Percentiles rank a stretch among this genome's conserved stretches.
These are phyloP conservation scores for Porites lutea DNA, from an alignment of 64 coral and sea anemone genomes.

Conservation along the genomic window DNA sequence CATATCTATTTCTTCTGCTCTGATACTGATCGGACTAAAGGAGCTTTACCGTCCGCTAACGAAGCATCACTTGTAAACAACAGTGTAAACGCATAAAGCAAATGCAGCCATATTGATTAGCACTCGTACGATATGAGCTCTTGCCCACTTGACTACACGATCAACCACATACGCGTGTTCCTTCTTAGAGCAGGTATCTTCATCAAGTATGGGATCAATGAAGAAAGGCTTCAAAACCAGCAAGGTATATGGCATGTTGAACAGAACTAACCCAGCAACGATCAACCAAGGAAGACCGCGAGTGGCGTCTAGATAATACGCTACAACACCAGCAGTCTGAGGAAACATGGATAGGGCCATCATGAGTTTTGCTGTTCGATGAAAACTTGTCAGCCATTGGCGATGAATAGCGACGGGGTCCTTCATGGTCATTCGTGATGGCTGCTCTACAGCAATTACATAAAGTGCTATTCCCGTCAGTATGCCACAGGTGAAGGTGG, in stretches of 20 bases:
- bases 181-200: conserved; percentile 44
- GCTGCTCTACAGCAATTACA: conserved; percentile 8
- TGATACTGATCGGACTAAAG: neutral
- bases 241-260: conserved; percentile 43
- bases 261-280: conserved; percentile 39
- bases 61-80: conserved; percentile 3
- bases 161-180: conserved; percentile 23
- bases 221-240: conserved; percentile 53
- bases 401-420: conserved; percentile 23
- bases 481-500: conserved; percentile 9
- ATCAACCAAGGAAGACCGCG: conserved; percentile 56
- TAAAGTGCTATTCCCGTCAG: conserved; percentile 25
- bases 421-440: conserved; percentile 33
- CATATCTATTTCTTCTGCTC: too few relatives aligned
- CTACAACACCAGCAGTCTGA: neutral
- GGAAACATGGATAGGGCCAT: conserved; percentile 6
- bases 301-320: neutral
- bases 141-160: conserved; percentile 49
- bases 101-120: conserved; percentile 16
- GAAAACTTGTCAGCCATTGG: conserved; percentile 34
- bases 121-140: conserved; percentile 32
- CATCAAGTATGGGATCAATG: conserved; percentile 54
- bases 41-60: neutral
- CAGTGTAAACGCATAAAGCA: conserved; percentile 1
- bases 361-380: conserved; percentile 1